Evolutionary conservation across 2,888 invertebrate genomes (phyloP).

Genomic region (Microctonus hyperodae): DNA sequence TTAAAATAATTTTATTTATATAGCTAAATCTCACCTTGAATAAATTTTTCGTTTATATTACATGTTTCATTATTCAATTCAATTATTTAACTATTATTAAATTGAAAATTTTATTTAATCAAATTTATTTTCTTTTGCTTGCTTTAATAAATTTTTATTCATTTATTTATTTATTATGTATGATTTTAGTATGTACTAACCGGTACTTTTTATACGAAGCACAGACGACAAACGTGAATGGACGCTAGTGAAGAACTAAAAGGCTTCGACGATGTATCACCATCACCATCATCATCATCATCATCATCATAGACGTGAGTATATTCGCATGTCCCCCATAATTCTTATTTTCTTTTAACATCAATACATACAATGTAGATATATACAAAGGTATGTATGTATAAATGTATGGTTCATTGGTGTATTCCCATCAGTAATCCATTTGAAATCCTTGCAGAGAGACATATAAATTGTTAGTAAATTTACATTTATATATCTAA

Average conservation of each 20-base stretch:
- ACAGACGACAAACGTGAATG: not conserved
- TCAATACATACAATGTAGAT: not conserved
- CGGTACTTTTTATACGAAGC: not conserved
- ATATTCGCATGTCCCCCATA: constrained; percentile 4
- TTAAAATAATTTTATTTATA: too few relatives aligned
- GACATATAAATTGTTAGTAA: not conserved
- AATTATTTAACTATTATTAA: too few relatives aligned
- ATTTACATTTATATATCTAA: not conserved
- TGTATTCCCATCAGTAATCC: not conserved
- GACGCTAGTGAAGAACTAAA: not conserved
- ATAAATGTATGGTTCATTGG: not conserved
- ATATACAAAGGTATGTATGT: not conserved
- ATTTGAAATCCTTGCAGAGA: not conserved
- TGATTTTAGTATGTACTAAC: not conserved
- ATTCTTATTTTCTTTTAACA: not conserved
- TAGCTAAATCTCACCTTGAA: too few relatives aligned
- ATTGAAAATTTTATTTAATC: too few relatives aligned
- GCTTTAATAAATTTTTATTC: not conserved
- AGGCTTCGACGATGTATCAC: not conserved
- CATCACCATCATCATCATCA: constrained; percentile 6
- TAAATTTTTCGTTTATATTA: too few relatives aligned
- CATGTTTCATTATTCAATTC: too few relatives aligned
- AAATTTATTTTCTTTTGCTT: too few relatives aligned
- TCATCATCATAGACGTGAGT: constrained; percentile 1
- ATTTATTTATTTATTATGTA: not conserved